Evolutionary conservation across 2,113 vertebrate species (phyloP).

Genomic region (Centrocercus urophasianus): DNA sequence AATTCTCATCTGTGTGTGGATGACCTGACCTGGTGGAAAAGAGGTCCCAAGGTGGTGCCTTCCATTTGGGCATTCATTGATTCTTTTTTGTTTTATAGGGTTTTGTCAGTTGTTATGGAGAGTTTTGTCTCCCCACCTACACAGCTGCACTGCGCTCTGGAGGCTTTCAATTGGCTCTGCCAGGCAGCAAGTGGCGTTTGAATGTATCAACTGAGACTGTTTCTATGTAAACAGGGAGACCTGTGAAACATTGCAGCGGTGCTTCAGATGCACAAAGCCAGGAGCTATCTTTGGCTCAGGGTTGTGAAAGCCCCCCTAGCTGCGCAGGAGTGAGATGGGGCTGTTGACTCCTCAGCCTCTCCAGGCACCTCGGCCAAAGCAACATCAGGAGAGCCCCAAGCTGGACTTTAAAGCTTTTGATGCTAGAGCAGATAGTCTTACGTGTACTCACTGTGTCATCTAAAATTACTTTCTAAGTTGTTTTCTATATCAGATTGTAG

Average conservation of each 20-base stretch:
- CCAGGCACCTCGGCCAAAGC: background rate
- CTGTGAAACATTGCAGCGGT: background rate
- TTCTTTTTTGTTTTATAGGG: background rate
- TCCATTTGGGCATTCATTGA: background rate
- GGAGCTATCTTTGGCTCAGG: background rate
- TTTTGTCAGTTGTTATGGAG: background rate
- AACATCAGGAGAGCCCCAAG: background rate
- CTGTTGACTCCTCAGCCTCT: background rate
- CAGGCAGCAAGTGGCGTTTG: background rate
- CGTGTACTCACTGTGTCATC: fast-evolving
- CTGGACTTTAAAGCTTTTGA: background rate
- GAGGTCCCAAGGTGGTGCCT: background rate
- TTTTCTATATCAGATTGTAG: background rate
- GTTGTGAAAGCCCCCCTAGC: background rate
- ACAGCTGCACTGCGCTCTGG: background rate
- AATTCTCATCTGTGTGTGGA: fast-evolving
- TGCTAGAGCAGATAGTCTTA: background rate
- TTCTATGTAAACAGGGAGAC: background rate
- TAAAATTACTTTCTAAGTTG: background rate
- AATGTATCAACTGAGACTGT: background rate
- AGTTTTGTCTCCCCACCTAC: background rate
- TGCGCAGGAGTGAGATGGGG: fast-evolving
- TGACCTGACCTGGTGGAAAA: background rate
- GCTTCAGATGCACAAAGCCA: fast-evolving
- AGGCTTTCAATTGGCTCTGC: background rate